phyloP scores from a whole-genome alignment of 2,888 invertebrate species.

The Andrena hattorfiana region DNA sequence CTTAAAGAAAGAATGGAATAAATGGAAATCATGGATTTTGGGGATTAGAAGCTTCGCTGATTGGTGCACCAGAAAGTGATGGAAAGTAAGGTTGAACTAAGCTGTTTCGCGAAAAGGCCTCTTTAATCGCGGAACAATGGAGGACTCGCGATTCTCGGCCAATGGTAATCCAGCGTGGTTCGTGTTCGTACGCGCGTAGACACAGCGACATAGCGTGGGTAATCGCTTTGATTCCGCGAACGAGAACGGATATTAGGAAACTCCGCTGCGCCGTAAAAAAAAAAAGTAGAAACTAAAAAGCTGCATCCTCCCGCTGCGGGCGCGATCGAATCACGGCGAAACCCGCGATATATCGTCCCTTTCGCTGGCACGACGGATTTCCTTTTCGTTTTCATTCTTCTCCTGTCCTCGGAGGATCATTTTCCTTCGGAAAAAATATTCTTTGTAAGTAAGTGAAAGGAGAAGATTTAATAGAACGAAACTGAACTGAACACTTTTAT shows the following conservation, averaged over 20 bases:
- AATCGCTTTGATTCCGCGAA: slow-evolving; percentile 82
- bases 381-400: neutral
- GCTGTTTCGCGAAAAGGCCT: neutral
- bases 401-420: too few species aligned
- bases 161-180: slow-evolving; percentile 50
- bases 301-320: slow-evolving; percentile 70
- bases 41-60: too few species aligned
- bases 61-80: neutral
- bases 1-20: too few species aligned
- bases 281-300: slow-evolving; percentile 76
- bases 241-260: slow-evolving; percentile 84
- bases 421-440: too few species aligned
- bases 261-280: slow-evolving; percentile 70
- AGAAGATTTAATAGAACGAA: too few species aligned
- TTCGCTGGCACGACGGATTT: neutral
- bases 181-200: slow-evolving; percentile 75
- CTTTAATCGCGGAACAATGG: slow-evolving; percentile 14
- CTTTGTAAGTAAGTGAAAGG: too few species aligned
- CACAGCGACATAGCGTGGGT: slow-evolving; percentile 73
- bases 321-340: slow-evolving; percentile 58
- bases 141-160: slow-evolving; percentile 42
- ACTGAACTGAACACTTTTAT: too few species aligned
- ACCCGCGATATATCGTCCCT: slow-evolving; percentile 35
- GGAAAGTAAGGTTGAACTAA: neutral
- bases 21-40: too few species aligned